Conservation (phyloP, 2,797 vertebrate genomes). For the Natrix natrix region DNA sequence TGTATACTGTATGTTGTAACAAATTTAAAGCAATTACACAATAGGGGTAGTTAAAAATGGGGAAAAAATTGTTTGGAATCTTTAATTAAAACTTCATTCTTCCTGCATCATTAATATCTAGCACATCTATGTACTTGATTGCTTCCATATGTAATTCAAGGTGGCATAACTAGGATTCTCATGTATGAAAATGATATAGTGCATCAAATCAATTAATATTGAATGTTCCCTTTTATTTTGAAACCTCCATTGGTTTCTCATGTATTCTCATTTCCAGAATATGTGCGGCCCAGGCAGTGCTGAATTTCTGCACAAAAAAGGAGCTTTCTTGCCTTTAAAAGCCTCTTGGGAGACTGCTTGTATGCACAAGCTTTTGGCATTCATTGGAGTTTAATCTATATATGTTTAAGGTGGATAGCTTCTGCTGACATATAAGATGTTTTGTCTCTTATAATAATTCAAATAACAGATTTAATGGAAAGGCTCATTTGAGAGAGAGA, state of each 20-base stretch:
- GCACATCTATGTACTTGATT: not conserved
- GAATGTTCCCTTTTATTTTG: not conserved
- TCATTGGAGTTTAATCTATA: not conserved
- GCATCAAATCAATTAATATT: not conserved
- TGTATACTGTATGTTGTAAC: not conserved
- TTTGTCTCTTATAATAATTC: conserved; percentile 6
- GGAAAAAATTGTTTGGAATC: not conserved
- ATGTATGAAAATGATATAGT: not conserved
- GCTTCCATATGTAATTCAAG: not conserved
- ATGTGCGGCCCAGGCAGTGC: not conserved
- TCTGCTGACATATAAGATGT: not conserved
- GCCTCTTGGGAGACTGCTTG: not conserved
- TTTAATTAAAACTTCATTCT: not conserved
- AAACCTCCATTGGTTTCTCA: not conserved
- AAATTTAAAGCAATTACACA: not conserved
- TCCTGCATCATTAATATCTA: not conserved
- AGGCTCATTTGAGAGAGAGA: conserved; percentile 39
- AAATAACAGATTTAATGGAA: conserved; percentile 1
- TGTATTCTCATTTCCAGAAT: not conserved
- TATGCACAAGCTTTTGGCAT: not conserved
- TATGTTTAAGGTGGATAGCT: not conserved
- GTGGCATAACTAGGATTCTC: not conserved
- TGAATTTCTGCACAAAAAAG: not conserved
- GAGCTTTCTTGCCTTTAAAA: not conserved
- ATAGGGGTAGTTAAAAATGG: not conserved